phyloP scores from a whole-genome alignment of 2,113 vertebrate genomes.

The Jaculus jaculus region DNA sequence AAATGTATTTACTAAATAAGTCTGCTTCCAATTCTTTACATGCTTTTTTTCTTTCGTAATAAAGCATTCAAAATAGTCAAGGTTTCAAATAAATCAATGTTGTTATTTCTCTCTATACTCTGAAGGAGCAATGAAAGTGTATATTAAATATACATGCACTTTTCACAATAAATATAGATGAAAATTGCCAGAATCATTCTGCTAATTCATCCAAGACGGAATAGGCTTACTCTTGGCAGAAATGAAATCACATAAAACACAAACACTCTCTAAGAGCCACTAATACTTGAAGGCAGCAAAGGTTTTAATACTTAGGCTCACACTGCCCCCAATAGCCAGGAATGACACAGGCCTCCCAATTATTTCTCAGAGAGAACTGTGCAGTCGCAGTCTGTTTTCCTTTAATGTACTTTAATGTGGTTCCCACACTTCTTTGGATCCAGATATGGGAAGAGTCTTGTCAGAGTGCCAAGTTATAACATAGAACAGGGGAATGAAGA shows the following conservation, averaged over 20 bases:
- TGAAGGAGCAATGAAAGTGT: not conserved
- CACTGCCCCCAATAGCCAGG: not conserved
- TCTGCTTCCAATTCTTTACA: slow-evolving; percentile 45
- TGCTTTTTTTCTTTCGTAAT: slow-evolving; percentile 59
- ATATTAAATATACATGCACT: slow-evolving; percentile 50
- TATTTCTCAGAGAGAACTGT: not conserved
- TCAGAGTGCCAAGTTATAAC: slow-evolving; percentile 13
- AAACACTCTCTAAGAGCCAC: slow-evolving; percentile 23
- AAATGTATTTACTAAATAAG: slow-evolving; percentile 64
- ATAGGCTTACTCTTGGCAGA: slow-evolving; percentile 32
- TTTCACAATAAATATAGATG: slow-evolving; percentile 58
- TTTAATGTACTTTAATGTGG: not conserved
- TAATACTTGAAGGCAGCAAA: not conserved
- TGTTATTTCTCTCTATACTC: slow-evolving; percentile 39
- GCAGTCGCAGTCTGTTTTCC: not conserved
- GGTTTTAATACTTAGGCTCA: not conserved
- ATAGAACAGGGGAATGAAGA: not conserved
- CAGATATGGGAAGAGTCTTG: not conserved
- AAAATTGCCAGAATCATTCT: slow-evolving; percentile 52
- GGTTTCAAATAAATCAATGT: slow-evolving; percentile 56
- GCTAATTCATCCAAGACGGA: slow-evolving; percentile 56
- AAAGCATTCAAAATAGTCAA: slow-evolving; percentile 52
- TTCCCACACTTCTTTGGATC: not conserved
- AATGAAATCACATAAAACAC: slow-evolving; percentile 38
- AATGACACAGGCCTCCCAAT: not conserved